These are phyloP conservation scores for Thalassarche chlororhynchos DNA, from an alignment of 2,113 vertebrate species.

Conservation along the genomic window DNA sequence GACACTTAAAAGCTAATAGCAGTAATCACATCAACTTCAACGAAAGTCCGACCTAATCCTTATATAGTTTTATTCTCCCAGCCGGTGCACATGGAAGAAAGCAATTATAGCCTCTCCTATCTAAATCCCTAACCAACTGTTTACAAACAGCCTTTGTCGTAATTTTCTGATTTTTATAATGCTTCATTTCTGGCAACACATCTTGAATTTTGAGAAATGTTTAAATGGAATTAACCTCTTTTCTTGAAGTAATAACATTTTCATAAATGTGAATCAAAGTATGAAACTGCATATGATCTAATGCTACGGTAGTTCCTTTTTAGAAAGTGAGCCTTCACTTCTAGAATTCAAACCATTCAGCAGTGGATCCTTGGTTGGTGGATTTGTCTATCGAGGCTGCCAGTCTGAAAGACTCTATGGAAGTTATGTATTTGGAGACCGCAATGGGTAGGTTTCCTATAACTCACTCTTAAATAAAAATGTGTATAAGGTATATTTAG, in stretches of 20 bases:
- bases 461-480: not conserved
- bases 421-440: slow-evolving; percentile 95
- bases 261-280: not conserved
- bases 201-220: not conserved
- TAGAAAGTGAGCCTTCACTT: slow-evolving; percentile 94
- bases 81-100: not conserved
- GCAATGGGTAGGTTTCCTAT: slow-evolving; percentile 84
- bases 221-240: not conserved
- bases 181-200: not conserved
- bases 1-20: not conserved
- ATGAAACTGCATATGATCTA: slow-evolving; percentile 55
- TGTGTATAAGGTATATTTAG: not conserved
- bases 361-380: slow-evolving; percentile 88
- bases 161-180: not conserved
- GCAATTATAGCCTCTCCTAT: not conserved
- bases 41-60: not conserved
- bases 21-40: not conserved
- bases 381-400: slow-evolving; percentile 96
- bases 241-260: not conserved
- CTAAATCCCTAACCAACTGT: not conserved
- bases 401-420: slow-evolving; percentile 96
- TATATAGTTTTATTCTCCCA: not conserved
- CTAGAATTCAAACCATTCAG: slow-evolving; percentile 92
- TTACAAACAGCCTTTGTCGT: not conserved
- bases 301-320: slow-evolving; percentile 68